phyloP scores from a whole-genome alignment of 37 sponge, comb jelly and placozoan species.

The Chondrosia reniformis region DNA sequence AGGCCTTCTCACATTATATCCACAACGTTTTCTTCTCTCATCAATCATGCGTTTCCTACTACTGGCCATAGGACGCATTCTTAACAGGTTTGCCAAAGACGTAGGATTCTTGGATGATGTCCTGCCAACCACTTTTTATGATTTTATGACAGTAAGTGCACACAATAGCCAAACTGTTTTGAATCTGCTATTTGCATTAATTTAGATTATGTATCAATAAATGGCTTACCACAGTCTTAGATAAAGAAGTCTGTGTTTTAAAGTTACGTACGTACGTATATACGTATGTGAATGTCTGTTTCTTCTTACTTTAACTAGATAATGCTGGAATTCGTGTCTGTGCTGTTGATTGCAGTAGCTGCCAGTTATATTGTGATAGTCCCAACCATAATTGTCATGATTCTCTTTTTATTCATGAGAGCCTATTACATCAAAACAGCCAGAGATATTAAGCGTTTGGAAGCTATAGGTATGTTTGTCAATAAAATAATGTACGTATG shows the following conservation, averaged over 20 bases:
- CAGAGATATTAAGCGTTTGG: conserved; percentile 67
- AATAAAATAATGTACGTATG: too few relatives aligned
- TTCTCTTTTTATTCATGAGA: conserved; percentile 32
- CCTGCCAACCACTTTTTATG: conserved; percentile 50
- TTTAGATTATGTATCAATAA: neutral
- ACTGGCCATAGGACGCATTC: conserved; percentile 45
- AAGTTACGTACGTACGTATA: neutral
- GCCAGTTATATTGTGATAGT: conserved; percentile 53
- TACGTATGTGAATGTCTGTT: neutral
- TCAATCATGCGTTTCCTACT: neutral
- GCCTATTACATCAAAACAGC: conserved; percentile 65
- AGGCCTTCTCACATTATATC: neutral
- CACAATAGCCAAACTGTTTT: neutral
- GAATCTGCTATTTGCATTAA: neutral
- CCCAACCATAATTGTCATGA: conserved; percentile 27
- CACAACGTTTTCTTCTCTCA: conserved; percentile 12
- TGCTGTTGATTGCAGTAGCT: conserved; percentile 38
- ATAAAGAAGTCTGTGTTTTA: too few relatives aligned
- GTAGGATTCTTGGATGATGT: conserved; percentile 64
- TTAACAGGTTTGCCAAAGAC: conserved; percentile 81
- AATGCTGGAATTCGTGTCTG: conserved; percentile 35
- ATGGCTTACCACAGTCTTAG: too few relatives aligned
- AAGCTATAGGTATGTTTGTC: conserved; percentile 65
- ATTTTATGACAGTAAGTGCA: conserved; percentile 41
- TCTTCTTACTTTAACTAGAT: conserved; percentile 27